Evolutionary conservation across 2,888 invertebrate genomes (phyloP).

Genomic region (Antitype chi): DNA sequence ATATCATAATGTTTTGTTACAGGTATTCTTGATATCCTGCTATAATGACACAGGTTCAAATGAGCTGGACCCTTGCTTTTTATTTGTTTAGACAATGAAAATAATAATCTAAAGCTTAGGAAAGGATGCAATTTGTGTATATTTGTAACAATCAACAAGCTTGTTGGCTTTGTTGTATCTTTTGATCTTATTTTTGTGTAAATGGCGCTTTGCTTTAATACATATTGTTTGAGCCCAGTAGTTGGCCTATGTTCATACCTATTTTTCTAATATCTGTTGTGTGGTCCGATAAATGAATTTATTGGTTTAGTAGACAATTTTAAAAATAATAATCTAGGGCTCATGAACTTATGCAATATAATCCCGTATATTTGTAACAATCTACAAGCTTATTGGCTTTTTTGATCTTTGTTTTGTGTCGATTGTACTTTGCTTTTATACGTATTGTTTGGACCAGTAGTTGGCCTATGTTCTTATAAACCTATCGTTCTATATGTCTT

Average conservation of each 20-base stretch:
- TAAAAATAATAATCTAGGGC: neutral
- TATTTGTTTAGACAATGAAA: neutral
- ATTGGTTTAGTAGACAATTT: no score
- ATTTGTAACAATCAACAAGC: neutral
- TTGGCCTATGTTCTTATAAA: no score
- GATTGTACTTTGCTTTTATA: no score
- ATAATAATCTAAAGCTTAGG: neutral
- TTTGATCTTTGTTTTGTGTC: neutral
- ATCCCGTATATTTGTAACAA: neutral
- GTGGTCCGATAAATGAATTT: conserved; percentile 62
- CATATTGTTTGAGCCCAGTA: no score
- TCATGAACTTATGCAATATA: neutral
- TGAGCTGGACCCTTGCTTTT: neutral
- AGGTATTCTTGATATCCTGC: conserved; percentile 4
- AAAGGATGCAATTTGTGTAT: neutral
- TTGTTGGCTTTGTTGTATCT: neutral
- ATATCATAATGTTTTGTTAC: conserved; percentile 17
- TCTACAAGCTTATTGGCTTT: neutral
- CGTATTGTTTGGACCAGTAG: no score
- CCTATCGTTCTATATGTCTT: conserved; percentile 1
- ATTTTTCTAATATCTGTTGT: no score
- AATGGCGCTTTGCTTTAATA: no score
- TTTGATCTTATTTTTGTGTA: neutral
- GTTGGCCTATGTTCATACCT: no score
- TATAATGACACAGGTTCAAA: neutral